Base-by-base conservation (phyloP, 1,140 invertebrate genomes). In the Plectus sambesii region DNA sequence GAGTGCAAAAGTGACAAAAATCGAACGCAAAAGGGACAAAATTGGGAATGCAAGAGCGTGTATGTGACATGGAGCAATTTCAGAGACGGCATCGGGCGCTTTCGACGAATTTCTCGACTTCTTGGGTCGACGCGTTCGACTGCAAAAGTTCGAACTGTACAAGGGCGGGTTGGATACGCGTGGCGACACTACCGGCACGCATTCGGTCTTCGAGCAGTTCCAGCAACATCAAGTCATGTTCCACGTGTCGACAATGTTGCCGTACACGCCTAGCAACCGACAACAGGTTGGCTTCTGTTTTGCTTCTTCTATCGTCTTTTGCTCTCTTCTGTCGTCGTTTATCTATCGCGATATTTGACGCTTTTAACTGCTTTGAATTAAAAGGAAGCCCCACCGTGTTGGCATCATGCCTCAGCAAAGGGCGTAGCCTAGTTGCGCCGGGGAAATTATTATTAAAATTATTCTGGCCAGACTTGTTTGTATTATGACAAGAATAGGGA, bases 151-250 rank as follows among this genome's bases (percentile, higher is more conserved):
- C 67, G 81, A 87, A 53, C 84, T 85, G 56, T 92, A 90, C 70
- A 84, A 84, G 71, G 87, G 84, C 19, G 87, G 87, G 36, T 73
- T 92, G 23, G 87, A 90, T 68, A 87, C 84, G 52, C 82, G 85
- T 73, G 85, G 66, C 4, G 67, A 69, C 35, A 67, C 64, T 24
- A 67, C 64, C 12, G 64, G 59, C 23, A 50, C 53, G 5, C 52
- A 55, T 68, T 87, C 85, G 1, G 79, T 90, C 5, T 87, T 86
- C 58, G 79, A 84, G 0, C 79, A 80, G 51, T 82, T 86, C 68
- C 80, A 85, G 60, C 82, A 81, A 53, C 82, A 82, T 70, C 84
- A 90, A 73, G 80, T 92, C 23, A 90, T 90, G 80, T 90, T 90
- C 70, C 87, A 92, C 68, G 86, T 92, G 5, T 89, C 85, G 4